These are phyloP conservation scores for Drosophila lini DNA, from an alignment of 1,140 invertebrate genomes.

Conservation along the genomic window DNA sequence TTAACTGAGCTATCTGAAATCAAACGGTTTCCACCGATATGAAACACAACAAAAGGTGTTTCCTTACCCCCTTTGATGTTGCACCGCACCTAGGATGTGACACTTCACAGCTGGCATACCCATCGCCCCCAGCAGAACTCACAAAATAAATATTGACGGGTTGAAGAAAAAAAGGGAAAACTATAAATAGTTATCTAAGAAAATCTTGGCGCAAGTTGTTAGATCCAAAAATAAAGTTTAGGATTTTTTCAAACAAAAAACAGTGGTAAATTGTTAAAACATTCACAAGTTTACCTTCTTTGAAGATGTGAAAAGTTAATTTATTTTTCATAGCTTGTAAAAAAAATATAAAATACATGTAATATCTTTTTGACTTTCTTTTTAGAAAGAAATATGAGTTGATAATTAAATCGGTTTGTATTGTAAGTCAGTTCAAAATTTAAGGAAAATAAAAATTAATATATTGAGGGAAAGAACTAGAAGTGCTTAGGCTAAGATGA, in stretches of 20 bases:
- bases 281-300: too few relatives aligned
- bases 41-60: conserved; percentile 18
- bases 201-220: not conserved
- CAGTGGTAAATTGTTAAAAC: too few relatives aligned
- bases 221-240: not conserved
- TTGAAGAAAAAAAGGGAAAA: not conserved
- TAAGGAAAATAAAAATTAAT: not conserved
- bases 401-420: too few relatives aligned
- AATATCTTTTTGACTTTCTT: too few relatives aligned
- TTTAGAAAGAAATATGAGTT: too few relatives aligned
- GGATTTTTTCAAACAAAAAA: not conserved
- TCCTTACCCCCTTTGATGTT: conserved; percentile 12
- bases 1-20: conserved; percentile 7
- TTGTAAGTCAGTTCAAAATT: not conserved
- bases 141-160: conserved; percentile 3
- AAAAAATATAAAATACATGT: too few relatives aligned
- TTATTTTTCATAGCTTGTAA: too few relatives aligned
- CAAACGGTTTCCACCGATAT: not conserved
- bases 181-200: not conserved
- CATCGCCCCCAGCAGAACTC: too few relatives aligned
- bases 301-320: too few relatives aligned
- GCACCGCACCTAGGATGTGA: conserved; percentile 7
- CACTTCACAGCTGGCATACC: conserved; percentile 8
- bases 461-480: too few relatives aligned
- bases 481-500: not conserved